phyloP scores from a whole-genome alignment of 2,888 invertebrate genomes.

The Prosapia bicincta region DNA sequence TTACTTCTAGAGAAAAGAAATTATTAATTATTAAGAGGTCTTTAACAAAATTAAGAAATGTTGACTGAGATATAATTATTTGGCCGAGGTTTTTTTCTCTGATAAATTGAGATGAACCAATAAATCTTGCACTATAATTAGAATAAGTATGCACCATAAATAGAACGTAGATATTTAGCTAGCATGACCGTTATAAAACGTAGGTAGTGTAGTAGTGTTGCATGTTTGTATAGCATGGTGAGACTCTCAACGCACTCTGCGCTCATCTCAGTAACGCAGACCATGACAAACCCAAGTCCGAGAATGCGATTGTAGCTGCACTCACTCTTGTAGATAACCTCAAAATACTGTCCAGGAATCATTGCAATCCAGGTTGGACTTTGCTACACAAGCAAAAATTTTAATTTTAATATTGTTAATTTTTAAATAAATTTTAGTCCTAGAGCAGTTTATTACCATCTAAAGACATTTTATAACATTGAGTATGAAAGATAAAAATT shows the following conservation, averaged over 20 bases:
- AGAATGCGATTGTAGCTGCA: neutral
- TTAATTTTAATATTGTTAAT: neutral
- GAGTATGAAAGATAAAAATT: no score
- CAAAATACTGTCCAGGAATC: neutral
- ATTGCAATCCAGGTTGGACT: neutral
- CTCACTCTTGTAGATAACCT: neutral
- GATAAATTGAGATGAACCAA: no score
- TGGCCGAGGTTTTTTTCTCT: no score
- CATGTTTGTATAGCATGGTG: constrained; percentile 30
- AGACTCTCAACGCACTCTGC: constrained; percentile 28
- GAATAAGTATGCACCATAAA: neutral
- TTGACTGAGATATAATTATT: no score
- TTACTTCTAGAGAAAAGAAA: no score
- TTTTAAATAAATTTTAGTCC: no score
- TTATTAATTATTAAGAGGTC: no score
- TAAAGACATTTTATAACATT: no score
- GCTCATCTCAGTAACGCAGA: constrained; percentile 27
- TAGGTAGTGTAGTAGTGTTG: constrained; percentile 25
- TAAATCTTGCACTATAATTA: no score
- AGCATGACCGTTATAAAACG: neutral
- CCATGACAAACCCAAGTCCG: constrained; percentile 18
- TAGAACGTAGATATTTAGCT: constrained; percentile 6
- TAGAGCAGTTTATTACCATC: no score
- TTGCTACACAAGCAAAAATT: neutral
- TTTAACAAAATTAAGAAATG: no score